phyloP scores from a whole-genome alignment of 2,888 invertebrate species.

The Tigriopus californicus region DNA sequence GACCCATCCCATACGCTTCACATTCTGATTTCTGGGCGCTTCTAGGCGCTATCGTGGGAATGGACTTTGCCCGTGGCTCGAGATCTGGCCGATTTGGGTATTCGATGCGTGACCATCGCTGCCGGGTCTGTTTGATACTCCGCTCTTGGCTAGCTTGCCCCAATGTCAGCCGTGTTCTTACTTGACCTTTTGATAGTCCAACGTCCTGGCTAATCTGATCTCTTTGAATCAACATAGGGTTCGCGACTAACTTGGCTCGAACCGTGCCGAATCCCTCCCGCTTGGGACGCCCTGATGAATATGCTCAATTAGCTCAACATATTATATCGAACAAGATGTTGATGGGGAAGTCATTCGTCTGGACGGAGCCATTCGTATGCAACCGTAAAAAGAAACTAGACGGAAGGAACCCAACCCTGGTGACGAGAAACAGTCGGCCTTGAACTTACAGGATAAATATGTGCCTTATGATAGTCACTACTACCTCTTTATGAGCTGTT shows the following conservation, averaged over 20 bases:
- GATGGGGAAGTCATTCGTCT: slow-evolving; percentile 72
- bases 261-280: slow-evolving; percentile 67
- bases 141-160: slow-evolving; percentile 52
- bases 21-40: too few relatives aligned
- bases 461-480: too few relatives aligned
- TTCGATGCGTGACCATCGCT: slow-evolving; percentile 57
- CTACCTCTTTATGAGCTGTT: too few relatives aligned
- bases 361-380: slow-evolving; percentile 56
- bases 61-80: slow-evolving; percentile 83
- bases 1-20: too few relatives aligned
- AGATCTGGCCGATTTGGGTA: slow-evolving; percentile 61
- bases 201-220: too few relatives aligned
- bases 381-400: too few relatives aligned
- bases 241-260: slow-evolving; percentile 49
- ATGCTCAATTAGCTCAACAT: slow-evolving; percentile 59
- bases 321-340: slow-evolving; percentile 72
- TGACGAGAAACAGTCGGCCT: too few relatives aligned
- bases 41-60: slow-evolving; percentile 25
- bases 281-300: slow-evolving; percentile 69
- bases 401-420: too few relatives aligned
- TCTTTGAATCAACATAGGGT: too few relatives aligned
- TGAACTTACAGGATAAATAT: too few relatives aligned
- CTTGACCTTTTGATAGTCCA: too few relatives aligned
- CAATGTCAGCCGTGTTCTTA: too few relatives aligned
- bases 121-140: slow-evolving; percentile 75